Evolutionary conservation across 2,113 vertebrate species (phyloP), one percentile per base, ranked within the genome.

Genomic region (Tupaia chinensis): DNA sequence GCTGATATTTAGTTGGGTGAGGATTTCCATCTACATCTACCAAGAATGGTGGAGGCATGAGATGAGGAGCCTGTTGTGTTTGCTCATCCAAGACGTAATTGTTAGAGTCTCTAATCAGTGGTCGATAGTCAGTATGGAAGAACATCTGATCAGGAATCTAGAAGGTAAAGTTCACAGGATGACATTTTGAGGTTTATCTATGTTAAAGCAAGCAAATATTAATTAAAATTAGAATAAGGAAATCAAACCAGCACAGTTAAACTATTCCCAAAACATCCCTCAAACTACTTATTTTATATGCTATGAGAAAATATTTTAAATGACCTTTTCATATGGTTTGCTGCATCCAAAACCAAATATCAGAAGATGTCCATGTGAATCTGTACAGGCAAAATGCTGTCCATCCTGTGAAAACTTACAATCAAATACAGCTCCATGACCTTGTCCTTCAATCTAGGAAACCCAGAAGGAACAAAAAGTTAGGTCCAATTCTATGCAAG

Each of bases 121-220:
- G 99, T 78, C 99, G 98, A 82, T 99, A 99, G 98, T 99, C 99
- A 17, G 99, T 99, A 97, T 99, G 99, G 98, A 99, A 99, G 98
- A 99, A 99, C 98, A 99, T 99, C 98, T 99, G 99, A 97, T 99
- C 99, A 91, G 99, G 99, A 98, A 99, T 99, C 99, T 99, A 97
- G 93, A 97, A 97, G 97, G 94, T 20, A 0, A 77, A 81, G 68
- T 56, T 94, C 72, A 93, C 2, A 94, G 3, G 60, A 87, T 61
- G 94, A 15, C 34, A 95, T 6, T 23, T 32, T 94, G 16, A 89
- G 93, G 60, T 76, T 90, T 82, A n/a, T 22, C 2, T 15, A 82
- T 56, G 8, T 86, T 76, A 77, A 89, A 93, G 44, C 85, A 91
- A 89, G 82, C 44, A 95, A 73, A 89, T 34, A 84, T 63, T 93